phyloP scores from a whole-genome alignment of 2,888 invertebrate species.

The Dasysyrphus tricinctus region DNA sequence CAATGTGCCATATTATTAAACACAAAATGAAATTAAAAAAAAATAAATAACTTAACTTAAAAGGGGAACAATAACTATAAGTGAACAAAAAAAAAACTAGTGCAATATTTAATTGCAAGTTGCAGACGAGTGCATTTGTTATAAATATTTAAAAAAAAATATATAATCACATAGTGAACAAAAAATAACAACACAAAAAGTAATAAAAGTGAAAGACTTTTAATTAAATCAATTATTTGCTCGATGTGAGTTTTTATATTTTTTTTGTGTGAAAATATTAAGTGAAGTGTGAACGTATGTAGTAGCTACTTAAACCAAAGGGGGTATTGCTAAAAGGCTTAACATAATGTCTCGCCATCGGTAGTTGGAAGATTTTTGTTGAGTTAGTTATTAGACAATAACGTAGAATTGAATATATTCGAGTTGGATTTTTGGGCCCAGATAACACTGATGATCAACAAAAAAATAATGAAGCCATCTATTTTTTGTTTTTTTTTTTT shows the following conservation, averaged over 20 bases:
- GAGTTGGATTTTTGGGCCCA: no score
- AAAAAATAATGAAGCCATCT: no score
- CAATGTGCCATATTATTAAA: slow-evolving; percentile 56
- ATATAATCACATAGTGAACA: slow-evolving; percentile 8
- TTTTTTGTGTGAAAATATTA: slow-evolving; percentile 55
- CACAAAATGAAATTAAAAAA: slow-evolving; percentile 46
- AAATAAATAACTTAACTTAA: not conserved
- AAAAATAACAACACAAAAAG: slow-evolving; percentile 8
- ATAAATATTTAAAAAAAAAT: slow-evolving; percentile 42
- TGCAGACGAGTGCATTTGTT: slow-evolving; percentile 65
- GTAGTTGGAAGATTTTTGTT: not conserved
- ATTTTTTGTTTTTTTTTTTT: no score
- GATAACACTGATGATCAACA: no score
- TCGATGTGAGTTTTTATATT: slow-evolving; percentile 56
- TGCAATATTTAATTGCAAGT: slow-evolving; percentile 69
- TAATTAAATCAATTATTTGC: slow-evolving; percentile 74
- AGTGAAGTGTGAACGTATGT: slow-evolving; percentile 40
- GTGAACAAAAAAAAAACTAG: slow-evolving; percentile 17
- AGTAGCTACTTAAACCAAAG: not conserved
- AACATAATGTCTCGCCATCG: slow-evolving; percentile 40
- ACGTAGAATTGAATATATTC: no score
- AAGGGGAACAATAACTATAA: slow-evolving; percentile 28
- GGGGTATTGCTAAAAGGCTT: slow-evolving; percentile 37
- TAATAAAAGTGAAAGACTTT: slow-evolving; percentile 65
- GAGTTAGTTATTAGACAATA: no score